Evolutionary conservation across 2,113 vertebrate genomes (phyloP).

Genomic region (Festucalex cinctus): DNA sequence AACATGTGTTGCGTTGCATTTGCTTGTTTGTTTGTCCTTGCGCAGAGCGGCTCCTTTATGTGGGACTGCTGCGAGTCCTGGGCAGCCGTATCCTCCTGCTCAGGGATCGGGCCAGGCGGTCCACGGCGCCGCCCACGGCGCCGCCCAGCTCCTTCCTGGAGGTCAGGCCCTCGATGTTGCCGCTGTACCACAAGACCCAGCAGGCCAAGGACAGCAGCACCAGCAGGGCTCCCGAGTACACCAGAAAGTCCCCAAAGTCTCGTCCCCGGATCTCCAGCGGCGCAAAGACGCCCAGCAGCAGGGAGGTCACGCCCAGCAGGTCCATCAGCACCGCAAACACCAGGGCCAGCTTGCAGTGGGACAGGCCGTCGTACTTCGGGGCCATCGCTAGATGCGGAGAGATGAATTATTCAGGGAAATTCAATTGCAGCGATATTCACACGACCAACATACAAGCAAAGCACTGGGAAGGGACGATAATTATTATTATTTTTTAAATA

Average conservation of each 20-base stretch:
- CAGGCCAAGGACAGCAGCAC: constrained; percentile 80
- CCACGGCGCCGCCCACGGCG: constrained; percentile 55
- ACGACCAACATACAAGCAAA: neutral
- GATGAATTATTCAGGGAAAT: neutral
- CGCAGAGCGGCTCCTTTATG: constrained; percentile 14
- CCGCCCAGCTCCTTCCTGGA: constrained; percentile 50
- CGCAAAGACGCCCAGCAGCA: constrained; percentile 83
- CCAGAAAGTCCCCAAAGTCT: constrained; percentile 85
- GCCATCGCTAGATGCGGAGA: constrained; percentile 51
- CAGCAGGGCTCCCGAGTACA: constrained; percentile 82
- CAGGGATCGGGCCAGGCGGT: constrained; percentile 63
- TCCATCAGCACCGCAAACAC: constrained; percentile 82
- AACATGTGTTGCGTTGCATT: neutral
- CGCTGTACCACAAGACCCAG: constrained; percentile 92
- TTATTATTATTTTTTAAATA: no score
- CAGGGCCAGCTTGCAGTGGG: constrained; percentile 80
- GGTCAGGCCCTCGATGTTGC: constrained; percentile 80
- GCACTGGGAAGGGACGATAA: neutral
- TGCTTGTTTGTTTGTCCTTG: neutral
- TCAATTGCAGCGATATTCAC: neutral
- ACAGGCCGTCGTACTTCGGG: constrained; percentile 66
- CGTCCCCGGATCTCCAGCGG: constrained; percentile 75
- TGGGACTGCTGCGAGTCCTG: constrained; percentile 53
- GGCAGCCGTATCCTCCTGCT: constrained; percentile 65
- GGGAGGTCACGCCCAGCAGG: constrained; percentile 70